These are phyloP conservation scores for Rhyacophila evoluta DNA, from an alignment of 2,888 invertebrate genomes.

Conservation along the genomic window DNA sequence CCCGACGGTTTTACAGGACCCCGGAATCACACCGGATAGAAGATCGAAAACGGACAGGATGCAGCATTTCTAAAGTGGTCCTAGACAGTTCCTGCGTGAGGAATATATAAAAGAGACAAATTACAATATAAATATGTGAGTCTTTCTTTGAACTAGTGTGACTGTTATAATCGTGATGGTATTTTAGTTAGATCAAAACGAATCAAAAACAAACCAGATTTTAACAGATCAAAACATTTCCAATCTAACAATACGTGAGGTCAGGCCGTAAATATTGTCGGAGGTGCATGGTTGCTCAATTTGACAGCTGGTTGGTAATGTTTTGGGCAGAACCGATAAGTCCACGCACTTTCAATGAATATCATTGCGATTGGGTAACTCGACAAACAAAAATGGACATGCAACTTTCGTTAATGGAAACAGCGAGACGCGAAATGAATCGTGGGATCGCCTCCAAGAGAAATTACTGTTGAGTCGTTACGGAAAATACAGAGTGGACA, in stretches of 20 bases:
- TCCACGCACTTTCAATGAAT: slow-evolving; percentile 22
- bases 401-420: slow-evolving; percentile 22
- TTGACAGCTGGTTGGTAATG: slow-evolving; percentile 7
- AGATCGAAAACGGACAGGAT: too few relatives aligned
- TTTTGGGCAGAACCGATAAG: slow-evolving; percentile 22
- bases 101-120: too few relatives aligned
- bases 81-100: too few relatives aligned
- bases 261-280: neutral
- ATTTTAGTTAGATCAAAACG: too few relatives aligned
- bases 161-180: too few relatives aligned
- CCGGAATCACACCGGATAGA: too few relatives aligned
- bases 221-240: too few relatives aligned
- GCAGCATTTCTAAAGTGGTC: too few relatives aligned
- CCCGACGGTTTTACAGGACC: too few relatives aligned
- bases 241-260: neutral
- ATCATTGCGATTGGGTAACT: slow-evolving; percentile 2
- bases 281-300: neutral
- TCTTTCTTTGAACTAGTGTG: too few relatives aligned
- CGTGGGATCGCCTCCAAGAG: neutral
- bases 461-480: neutral
- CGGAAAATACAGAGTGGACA: neutral
- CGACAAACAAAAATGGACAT: neutral
- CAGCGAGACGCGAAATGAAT: slow-evolving; percentile 8
- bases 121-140: too few relatives aligned
- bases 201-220: too few relatives aligned